Evolutionary conservation across 2,113 vertebrate genomes (phyloP).

Genomic region (Propithecus coquereli): DNA sequence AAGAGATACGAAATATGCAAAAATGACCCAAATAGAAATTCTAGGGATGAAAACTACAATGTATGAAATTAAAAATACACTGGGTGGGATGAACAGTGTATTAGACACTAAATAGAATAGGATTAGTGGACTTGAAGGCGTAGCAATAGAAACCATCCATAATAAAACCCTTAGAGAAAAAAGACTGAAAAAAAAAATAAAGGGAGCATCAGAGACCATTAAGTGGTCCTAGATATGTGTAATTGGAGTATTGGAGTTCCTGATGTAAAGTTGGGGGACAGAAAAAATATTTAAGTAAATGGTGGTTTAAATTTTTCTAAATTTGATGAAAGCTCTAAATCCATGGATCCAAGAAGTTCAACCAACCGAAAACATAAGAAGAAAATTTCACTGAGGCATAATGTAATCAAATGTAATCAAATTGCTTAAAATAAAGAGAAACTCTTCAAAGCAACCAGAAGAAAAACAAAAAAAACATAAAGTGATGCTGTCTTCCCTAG

Average conservation of each 20-base stretch:
- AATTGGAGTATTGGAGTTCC: not conserved
- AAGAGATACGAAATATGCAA: not conserved
- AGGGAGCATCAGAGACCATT: not conserved
- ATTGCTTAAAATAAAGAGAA: not conserved
- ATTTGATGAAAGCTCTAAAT: not conserved
- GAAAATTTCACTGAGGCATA: not conserved
- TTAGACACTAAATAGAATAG: not conserved
- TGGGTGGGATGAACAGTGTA: not conserved
- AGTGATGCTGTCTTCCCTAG: not conserved
- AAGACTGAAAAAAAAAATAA: not conserved
- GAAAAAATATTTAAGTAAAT: not conserved
- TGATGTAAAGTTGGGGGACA: not conserved
- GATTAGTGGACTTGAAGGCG: not conserved
- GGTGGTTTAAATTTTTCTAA: constrained; percentile 9
- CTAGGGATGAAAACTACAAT: not conserved
- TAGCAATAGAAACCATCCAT: not conserved
- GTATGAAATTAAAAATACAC: not conserved
- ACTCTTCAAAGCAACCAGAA: not conserved
- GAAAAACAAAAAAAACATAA: not conserved
- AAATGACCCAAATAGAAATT: not conserved
- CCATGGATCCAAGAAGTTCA: not conserved
- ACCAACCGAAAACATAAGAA: not conserved
- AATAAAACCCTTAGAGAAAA: not conserved
- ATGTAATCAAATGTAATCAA: not conserved
- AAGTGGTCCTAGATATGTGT: not conserved